phyloP scores from a whole-genome alignment of 2,888 invertebrate species.

The Tachystola acroxantha region DNA sequence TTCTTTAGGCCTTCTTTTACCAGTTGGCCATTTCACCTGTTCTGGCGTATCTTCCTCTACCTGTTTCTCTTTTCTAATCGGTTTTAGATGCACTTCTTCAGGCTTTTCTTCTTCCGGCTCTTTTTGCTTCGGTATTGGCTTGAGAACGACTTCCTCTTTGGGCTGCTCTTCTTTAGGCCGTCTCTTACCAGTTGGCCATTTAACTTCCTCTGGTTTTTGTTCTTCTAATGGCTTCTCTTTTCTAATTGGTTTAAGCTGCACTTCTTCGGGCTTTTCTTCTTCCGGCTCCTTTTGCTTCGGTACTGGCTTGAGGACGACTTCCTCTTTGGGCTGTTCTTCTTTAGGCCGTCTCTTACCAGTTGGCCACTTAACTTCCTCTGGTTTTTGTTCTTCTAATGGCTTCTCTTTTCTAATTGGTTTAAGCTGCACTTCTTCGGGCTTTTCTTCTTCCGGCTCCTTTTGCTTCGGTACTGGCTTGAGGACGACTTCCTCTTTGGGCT shows the following conservation, averaged over 20 bases:
- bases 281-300: slow-evolving; percentile 26
- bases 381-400: slow-evolving; percentile 26
- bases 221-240: slow-evolving; percentile 34
- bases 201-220: slow-evolving; percentile 36
- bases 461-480: slow-evolving; percentile 33
- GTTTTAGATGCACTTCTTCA: slow-evolving; percentile 33
- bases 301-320: slow-evolving; percentile 37
- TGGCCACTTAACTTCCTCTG: slow-evolving; percentile 59
- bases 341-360: slow-evolving; percentile 26
- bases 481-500: slow-evolving; percentile 25
- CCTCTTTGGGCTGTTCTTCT: slow-evolving; percentile 39
- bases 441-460: slow-evolving; percentile 33
- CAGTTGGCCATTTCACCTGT: slow-evolving; percentile 33
- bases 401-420: slow-evolving; percentile 39
- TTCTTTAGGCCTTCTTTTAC: slow-evolving; percentile 27
- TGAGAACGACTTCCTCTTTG: slow-evolving; percentile 30
- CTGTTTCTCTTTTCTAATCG: slow-evolving; percentile 29
- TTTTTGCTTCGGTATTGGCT: slow-evolving; percentile 29
- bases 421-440: slow-evolving; percentile 56
- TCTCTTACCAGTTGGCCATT: slow-evolving; percentile 34
- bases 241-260: slow-evolving; percentile 32
- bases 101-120: slow-evolving; percentile 32
- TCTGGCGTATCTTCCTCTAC: slow-evolving; percentile 42
- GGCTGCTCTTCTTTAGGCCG: slow-evolving; percentile 29
- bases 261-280: slow-evolving; percentile 57